Base-by-base conservation (phyloP, 2,888 invertebrate genomes). In the Synergus umbraculus region DNA sequence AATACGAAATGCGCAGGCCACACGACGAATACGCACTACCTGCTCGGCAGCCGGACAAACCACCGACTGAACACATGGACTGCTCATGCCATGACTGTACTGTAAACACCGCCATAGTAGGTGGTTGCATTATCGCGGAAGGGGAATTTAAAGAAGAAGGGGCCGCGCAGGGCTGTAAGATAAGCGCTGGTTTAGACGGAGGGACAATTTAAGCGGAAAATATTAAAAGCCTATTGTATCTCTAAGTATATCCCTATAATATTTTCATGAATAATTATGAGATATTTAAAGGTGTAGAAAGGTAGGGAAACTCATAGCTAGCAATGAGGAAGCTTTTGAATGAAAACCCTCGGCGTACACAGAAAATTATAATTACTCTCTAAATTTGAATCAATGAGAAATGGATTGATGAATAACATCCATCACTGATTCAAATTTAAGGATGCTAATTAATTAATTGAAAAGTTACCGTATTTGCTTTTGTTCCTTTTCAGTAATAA, bases 21-120 rank as follows among this genome's bases (percentile, higher is more conserved):
- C 84, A 80, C 85, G 83, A 82, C 83, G 82, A 85, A 78, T 79
- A 69, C 79, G 64, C 66, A 85, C 83, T 80, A 84, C 87, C 84
- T 86, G 78, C 83, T 83, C 87, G 86, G 85, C 81, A 81, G 86
- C 88, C 81, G 87, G 84, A 85, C 85, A 83, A 85, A 87, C 85
- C 87, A 88, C 88, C 89, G 89, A 91, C 91, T 90, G 89, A 91
- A 90, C 90, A 89, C 89, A 90, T 89, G 90, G 89, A 84, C 85
- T 84, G 86, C 86, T 88, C 69, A 46, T 84, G 84, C 84, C 88
- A 84, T 88, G 88, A 83, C 87, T 86, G 87, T 86, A 86, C 88
- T 90, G 90, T 91, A 91, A 91, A 91, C 90, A 91, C 86, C 87
- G 87, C 85, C 82, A 78, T 78, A 66, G 80, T 67, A 54, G 78